These are phyloP conservation scores for Drosophila auraria DNA, from an alignment of 1,140 invertebrate species.

Conservation along the genomic window DNA sequence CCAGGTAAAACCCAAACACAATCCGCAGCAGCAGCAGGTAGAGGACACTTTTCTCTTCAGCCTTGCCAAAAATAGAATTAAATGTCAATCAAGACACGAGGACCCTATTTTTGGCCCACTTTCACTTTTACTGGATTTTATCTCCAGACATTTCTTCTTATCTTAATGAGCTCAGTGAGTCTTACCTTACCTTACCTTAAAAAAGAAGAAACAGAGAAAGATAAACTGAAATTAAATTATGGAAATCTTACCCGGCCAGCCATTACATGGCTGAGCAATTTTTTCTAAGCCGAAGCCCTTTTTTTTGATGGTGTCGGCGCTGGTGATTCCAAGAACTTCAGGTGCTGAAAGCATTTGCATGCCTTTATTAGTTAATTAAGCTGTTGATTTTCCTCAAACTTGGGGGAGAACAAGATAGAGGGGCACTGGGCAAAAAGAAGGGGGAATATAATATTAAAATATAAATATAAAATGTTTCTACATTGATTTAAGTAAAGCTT, in stretches of 20 bases:
- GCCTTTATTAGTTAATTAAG: slow-evolving; percentile 67
- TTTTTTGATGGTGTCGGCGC: slow-evolving; percentile 8
- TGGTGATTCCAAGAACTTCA: slow-evolving; percentile 52
- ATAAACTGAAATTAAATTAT: slow-evolving; percentile 38
- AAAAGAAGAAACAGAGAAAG: background rate
- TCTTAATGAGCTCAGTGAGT: slow-evolving; percentile 48
- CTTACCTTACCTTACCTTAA: background rate
- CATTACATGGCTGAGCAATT: slow-evolving; percentile 54
- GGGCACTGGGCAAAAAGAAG: slow-evolving; percentile 3
- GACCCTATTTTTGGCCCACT: slow-evolving; percentile 18
- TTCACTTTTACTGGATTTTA: slow-evolving; percentile 51
- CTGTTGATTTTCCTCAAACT: slow-evolving; percentile 43
- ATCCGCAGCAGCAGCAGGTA: slow-evolving; percentile 11
- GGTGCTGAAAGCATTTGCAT: slow-evolving; percentile 48
- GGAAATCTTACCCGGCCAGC: slow-evolving; percentile 34
- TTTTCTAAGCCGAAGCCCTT: slow-evolving; percentile 2
- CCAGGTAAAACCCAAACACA: slow-evolving; percentile 22
- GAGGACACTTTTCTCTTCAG: slow-evolving; percentile 13
- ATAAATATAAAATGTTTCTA: background rate
- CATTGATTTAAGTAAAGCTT: too few relatives aligned
- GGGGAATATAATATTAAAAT: too few relatives aligned
- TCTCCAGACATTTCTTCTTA: slow-evolving; percentile 21
- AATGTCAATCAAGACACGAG: slow-evolving; percentile 16
- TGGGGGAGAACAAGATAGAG: background rate
- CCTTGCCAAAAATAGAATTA: slow-evolving; percentile 17